Conservation (phyloP, 2,113 vertebrate species). For the Platysternon megacephalum region DNA sequence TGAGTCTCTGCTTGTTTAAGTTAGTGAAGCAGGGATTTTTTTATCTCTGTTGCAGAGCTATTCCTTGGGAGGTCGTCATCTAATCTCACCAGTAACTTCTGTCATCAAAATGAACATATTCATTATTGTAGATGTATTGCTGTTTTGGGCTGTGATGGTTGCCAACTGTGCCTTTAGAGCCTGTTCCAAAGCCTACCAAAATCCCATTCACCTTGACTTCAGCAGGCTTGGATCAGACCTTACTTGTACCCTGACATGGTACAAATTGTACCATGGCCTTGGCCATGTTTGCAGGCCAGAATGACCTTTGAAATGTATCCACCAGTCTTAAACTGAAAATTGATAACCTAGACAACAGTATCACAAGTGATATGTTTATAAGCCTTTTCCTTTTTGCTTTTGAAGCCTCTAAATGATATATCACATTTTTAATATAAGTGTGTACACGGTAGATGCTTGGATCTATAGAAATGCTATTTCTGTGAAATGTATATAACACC, state of each 20-base stretch:
- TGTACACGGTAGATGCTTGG: background rate
- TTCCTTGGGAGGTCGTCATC: conserved; percentile 6
- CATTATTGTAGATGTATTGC: conserved; percentile 5
- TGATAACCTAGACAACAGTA: background rate
- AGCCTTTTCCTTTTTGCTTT: conserved; percentile 31
- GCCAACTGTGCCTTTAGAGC: background rate
- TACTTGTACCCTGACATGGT: background rate
- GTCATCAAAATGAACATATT: conserved; percentile 14
- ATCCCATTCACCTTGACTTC: background rate
- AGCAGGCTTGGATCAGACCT: background rate
- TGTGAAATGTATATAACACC: conserved; percentile 41
- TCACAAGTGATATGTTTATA: conserved; percentile 22
- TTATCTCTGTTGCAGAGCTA: conserved; percentile 22
- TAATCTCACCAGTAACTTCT: conserved; percentile 27
- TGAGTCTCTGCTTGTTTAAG: conserved; percentile 22
- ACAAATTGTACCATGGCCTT: background rate
- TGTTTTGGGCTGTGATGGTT: background rate
- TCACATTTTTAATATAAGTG: conserved; percentile 20
- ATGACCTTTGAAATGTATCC: background rate
- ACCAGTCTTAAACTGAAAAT: background rate
- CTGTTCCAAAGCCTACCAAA: conserved; percentile 42
- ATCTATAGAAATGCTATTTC: conserved; percentile 54
- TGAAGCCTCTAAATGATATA: conserved; percentile 48
- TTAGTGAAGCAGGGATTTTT: background rate
- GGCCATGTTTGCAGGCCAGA: background rate